Evolutionary conservation across 2,888 invertebrate species (phyloP).

Genomic region (Caradrina kadenii): DNA sequence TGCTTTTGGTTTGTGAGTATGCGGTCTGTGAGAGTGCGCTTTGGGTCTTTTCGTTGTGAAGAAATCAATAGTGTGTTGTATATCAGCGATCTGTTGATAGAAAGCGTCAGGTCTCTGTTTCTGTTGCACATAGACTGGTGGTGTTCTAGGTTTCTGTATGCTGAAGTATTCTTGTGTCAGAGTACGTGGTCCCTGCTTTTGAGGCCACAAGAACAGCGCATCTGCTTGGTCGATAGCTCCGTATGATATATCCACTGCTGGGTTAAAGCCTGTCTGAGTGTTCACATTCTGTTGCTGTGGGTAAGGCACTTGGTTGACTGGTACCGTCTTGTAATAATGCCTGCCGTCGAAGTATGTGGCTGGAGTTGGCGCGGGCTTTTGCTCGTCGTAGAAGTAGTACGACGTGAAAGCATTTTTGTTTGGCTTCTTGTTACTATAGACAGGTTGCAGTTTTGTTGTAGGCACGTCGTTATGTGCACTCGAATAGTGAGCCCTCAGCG

Average conservation of each 20-base stretch:
- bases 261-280: slow-evolving; percentile 79
- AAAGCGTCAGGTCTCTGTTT: slow-evolving; percentile 89
- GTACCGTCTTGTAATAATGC: slow-evolving; percentile 86
- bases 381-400: slow-evolving; percentile 93
- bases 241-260: slow-evolving; percentile 84
- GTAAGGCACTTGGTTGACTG: slow-evolving; percentile 72
- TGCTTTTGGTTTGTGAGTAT: slow-evolving; percentile 87
- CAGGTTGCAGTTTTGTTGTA: slow-evolving; percentile 89
- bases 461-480: slow-evolving; percentile 89
- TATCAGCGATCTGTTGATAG: slow-evolving; percentile 92
- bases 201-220: slow-evolving; percentile 87
- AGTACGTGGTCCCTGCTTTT: slow-evolving; percentile 88
- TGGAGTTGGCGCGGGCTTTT: slow-evolving; percentile 90
- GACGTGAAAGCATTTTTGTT: slow-evolving; percentile 89
- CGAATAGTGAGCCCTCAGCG: slow-evolving; percentile 91
- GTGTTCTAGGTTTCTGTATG: slow-evolving; percentile 85
- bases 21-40: slow-evolving; percentile 80
- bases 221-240: slow-evolving; percentile 86
- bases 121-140: slow-evolving; percentile 81
- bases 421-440: slow-evolving; percentile 84
- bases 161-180: slow-evolving; percentile 89
- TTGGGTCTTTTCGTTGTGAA: slow-evolving; percentile 91
- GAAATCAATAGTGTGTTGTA: slow-evolving; percentile 92
- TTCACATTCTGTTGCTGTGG: slow-evolving; percentile 78
- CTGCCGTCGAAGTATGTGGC: slow-evolving; percentile 86